A percentile compares a stretch with the other conserved stretches of the same genome.
phyloP scores from a whole-genome alignment of 2,113 vertebrate genomes.

The Eulemur macaco region DNA sequence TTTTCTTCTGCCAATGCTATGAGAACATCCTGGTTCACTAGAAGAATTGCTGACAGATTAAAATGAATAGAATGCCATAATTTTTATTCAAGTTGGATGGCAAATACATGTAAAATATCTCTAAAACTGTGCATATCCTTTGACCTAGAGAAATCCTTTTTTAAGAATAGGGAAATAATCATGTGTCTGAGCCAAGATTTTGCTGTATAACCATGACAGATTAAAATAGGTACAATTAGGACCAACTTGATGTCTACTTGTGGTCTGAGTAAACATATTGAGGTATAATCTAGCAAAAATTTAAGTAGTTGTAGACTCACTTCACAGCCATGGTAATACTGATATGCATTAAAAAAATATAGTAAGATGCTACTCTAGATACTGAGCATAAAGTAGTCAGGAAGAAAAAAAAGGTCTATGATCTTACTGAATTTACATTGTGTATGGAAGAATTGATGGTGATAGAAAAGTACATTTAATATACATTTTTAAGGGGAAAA shows the following conservation, averaged over 20 bases:
- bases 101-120: neutral
- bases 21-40: slow-evolving; percentile 26
- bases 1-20: slow-evolving; percentile 44
- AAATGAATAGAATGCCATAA: neutral
- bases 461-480: neutral
- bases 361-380: neutral
- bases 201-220: neutral
- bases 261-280: neutral
- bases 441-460: neutral
- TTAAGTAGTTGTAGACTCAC: neutral
- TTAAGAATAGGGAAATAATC: neutral
- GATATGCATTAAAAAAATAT: neutral
- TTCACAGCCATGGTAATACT: neutral
- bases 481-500: neutral
- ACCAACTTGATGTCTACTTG: neutral
- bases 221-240: neutral
- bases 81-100: neutral
- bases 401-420: neutral
- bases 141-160: neutral
- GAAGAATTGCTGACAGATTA: neutral
- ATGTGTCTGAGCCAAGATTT: neutral
- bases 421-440: neutral
- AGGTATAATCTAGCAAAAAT: neutral
- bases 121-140: neutral
- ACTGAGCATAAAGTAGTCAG: neutral